These are phyloP conservation scores for Neomonachus schauinslandi DNA, from an alignment of 2,113 vertebrate species.

Conservation along the genomic window DNA sequence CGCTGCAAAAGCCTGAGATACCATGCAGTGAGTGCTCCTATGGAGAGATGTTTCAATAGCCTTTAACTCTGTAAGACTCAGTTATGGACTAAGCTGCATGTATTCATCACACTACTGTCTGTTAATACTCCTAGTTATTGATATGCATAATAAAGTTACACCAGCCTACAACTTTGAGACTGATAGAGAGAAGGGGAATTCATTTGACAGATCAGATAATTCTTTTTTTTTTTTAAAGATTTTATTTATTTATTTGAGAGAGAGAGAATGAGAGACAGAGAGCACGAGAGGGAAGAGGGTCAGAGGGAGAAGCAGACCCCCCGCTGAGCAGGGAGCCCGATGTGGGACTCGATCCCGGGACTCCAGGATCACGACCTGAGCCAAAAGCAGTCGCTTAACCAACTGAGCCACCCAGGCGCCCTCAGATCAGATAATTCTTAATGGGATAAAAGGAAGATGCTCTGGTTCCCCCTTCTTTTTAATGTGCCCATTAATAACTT, in stretches of 20 bases:
- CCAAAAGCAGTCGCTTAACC: too few species aligned
- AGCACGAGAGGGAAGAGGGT: too few species aligned
- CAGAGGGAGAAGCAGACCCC: too few species aligned
- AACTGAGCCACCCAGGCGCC: too few species aligned
- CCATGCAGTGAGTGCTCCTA: fast-evolving
- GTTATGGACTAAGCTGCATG: background rate
- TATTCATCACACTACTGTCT: background rate
- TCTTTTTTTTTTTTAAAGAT: too few species aligned
- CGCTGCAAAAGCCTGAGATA: background rate
- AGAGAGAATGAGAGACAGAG: too few species aligned
- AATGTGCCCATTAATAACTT: background rate
- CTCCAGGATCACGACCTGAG: too few species aligned
- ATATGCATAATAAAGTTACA: background rate
- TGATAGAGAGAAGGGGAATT: background rate
- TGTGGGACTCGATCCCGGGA: too few species aligned
- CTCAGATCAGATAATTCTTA: background rate
- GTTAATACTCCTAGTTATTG: background rate
- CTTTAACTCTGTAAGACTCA: background rate
- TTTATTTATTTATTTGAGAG: too few species aligned
- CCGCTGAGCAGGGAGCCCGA: too few species aligned
- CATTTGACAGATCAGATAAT: background rate
- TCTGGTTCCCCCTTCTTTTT: background rate
- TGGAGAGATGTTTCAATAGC: background rate
- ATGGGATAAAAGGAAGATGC: background rate
- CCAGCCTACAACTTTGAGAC: background rate